Conservation (phyloP, 2,888 invertebrate genomes). For the Diloba caeruleocephala region DNA sequence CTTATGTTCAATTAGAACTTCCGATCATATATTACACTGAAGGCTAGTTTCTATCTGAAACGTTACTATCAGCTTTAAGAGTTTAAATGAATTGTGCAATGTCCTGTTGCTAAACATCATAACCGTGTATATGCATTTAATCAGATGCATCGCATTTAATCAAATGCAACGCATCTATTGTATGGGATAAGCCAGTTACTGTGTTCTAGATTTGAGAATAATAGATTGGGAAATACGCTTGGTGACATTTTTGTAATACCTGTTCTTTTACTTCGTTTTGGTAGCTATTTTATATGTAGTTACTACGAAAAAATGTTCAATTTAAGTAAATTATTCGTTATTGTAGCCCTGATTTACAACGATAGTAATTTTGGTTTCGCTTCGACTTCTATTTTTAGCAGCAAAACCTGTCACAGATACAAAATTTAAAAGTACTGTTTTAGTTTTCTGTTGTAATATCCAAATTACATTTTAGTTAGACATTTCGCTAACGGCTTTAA, state of each 20-base stretch:
- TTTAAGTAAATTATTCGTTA: too few relatives aligned
- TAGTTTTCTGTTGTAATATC: neutral
- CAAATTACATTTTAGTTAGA: constrained; percentile 4
- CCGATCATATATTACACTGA: constrained; percentile 22
- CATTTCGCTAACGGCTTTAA: constrained; percentile 4
- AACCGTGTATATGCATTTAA: constrained; percentile 41
- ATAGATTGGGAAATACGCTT: constrained; percentile 33
- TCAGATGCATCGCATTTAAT: constrained; percentile 49
- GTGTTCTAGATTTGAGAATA: constrained; percentile 44
- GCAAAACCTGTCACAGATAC: neutral
- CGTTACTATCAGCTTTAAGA: constrained; percentile 7
- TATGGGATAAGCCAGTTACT: constrained; percentile 34
- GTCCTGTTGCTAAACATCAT: constrained; percentile 36
- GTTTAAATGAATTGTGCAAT: constrained; percentile 29
- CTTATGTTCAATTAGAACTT: constrained; percentile 24
- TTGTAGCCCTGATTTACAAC: too few relatives aligned
- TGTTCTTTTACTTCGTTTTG: constrained; percentile 3
- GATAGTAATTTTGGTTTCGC: neutral
- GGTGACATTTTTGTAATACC: constrained; percentile 33
- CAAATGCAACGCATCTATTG: constrained; percentile 47
- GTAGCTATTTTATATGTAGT: too few relatives aligned
- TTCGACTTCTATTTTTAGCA: neutral
- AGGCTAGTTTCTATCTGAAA: constrained; percentile 34
- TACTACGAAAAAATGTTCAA: too few relatives aligned
- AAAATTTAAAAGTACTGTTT: too few relatives aligned